Evolutionary conservation across 2,888 invertebrate species (phyloP), one percentile per base, ranked within the genome.

Genomic region (Didymodactylos carnosus): DNA sequence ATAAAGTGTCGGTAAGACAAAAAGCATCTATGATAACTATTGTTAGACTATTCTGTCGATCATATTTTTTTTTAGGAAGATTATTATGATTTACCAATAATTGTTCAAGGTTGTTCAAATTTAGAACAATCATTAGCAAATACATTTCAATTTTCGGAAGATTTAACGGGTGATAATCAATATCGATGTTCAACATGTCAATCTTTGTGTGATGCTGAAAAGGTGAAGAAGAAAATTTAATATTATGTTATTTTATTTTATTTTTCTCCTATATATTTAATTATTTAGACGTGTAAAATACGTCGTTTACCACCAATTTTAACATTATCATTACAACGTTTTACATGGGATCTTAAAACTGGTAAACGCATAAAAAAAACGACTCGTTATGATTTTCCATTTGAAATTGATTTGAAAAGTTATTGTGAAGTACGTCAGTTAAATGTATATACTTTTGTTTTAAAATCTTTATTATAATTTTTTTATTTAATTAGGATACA

Each of bases 241-340:
- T n/a, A n/a, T n/a, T n/a, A n/a, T 69, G 71, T 27, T 51, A 71
- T 53, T 16, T 49, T 2, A 75, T 25, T 69, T 46, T 72, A 23
- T 70, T 29, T 53, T 70, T 70, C 76, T 76, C 11, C 77, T 7
- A 69, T 75, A 6, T 75, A 16, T 39, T 19, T n/a, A n/a, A n/a
- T n/a, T n/a, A n/a, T n/a, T 72, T 75, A 83, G 83, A 81, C 80
- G 41, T 80, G 81, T 35, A 80, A 79, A 75, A 76, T 83, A 72
- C 76, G 81, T 72, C 78, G 78, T 71, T 78, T 84, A 39, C 84
- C 84, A 40, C 80, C 80, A 23, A 79, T 83, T 43, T 78, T 84
- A 73, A 83, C 83, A 0, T 69, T 84, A n/a, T 83, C 83, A 1
- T 77, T 84, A 11, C 77, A 83, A 71, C 77, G 84, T 72, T 83